A percentile compares a stretch with the other conserved stretches of the same genome.
These are phyloP conservation scores for Hermaeophaga mercurialis DNA, from an alignment of 2,888 invertebrate genomes.

Conservation along the genomic window DNA sequence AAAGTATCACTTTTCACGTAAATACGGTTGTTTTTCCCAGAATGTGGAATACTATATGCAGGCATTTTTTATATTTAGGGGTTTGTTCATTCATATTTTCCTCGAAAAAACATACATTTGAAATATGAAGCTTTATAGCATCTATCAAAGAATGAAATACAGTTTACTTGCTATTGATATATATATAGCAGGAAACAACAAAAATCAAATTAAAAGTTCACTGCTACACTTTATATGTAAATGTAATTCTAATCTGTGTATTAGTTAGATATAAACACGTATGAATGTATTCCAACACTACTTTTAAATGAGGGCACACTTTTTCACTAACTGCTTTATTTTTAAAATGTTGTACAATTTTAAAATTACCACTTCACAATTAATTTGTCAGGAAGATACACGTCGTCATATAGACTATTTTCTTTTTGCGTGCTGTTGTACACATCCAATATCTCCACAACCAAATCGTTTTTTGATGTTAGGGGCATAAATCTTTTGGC, in stretches of 20 bases:
- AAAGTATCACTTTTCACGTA: slow-evolving; percentile 42
- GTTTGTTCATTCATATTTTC: too few species aligned
- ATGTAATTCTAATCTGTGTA: too few species aligned
- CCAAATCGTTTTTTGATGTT: neutral
- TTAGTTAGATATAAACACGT: too few species aligned
- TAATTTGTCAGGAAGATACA: slow-evolving; percentile 2
- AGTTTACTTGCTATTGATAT: too few species aligned
- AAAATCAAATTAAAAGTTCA: too few species aligned
- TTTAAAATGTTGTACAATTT: neutral
- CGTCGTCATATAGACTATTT: neutral
- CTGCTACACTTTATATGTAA: too few species aligned
- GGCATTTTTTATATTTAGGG: neutral
- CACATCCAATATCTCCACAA: neutral
- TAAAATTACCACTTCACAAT: slow-evolving; percentile 7
- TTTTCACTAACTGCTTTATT: neutral
- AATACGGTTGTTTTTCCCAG: neutral
- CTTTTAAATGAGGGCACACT: too few species aligned
- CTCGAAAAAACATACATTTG: too few species aligned
- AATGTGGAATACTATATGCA: neutral
- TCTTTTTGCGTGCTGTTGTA: neutral
- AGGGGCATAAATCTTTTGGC: neutral
- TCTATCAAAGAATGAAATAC: too few species aligned
- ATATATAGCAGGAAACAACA: too few species aligned
- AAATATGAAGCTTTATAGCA: too few species aligned
- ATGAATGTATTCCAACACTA: too few species aligned